A percentile compares a stretch with the other conserved stretches of the same genome.
Conservation (phyloP, 2,797 vertebrate genomes). For the Psittacula echo region DNA sequence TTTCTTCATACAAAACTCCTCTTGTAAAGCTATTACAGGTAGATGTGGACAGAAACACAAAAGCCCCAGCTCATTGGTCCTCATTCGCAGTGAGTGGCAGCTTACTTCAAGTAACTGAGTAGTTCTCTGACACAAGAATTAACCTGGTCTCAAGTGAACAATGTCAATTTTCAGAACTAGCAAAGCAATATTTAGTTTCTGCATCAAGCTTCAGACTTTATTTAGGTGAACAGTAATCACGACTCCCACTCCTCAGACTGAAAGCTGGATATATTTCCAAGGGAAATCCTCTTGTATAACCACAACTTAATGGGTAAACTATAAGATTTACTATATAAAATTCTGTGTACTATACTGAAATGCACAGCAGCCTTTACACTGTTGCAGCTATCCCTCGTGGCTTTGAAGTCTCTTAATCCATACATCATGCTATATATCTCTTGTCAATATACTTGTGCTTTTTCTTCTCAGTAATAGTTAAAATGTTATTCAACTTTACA, state of each 20-base stretch:
- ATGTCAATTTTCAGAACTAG: background rate
- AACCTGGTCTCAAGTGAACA: background rate
- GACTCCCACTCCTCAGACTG: background rate
- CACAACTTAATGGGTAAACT: background rate
- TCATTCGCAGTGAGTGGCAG: background rate
- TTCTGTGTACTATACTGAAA: background rate
- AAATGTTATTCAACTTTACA: background rate
- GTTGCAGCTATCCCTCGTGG: background rate
- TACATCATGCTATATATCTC: background rate
- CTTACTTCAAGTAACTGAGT: background rate
- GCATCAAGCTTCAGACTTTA: background rate
- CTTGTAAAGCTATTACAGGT: background rate
- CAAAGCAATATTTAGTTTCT: background rate
- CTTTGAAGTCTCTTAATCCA: background rate
- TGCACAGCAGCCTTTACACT: background rate
- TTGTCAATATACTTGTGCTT: background rate
- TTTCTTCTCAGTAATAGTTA: background rate
- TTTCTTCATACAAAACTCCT: background rate
- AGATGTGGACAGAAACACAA: background rate
- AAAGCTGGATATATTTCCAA: background rate
- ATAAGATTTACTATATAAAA: background rate
- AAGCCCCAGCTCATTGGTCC: fast-evolving
- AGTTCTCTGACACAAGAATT: background rate
- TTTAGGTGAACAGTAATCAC: background rate
- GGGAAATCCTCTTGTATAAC: background rate